Percentiles rank a stretch among this genome's conserved stretches.
Evolutionary conservation across 2,888 invertebrate species (phyloP).

Genomic region (Augochlorella aurata): DNA sequence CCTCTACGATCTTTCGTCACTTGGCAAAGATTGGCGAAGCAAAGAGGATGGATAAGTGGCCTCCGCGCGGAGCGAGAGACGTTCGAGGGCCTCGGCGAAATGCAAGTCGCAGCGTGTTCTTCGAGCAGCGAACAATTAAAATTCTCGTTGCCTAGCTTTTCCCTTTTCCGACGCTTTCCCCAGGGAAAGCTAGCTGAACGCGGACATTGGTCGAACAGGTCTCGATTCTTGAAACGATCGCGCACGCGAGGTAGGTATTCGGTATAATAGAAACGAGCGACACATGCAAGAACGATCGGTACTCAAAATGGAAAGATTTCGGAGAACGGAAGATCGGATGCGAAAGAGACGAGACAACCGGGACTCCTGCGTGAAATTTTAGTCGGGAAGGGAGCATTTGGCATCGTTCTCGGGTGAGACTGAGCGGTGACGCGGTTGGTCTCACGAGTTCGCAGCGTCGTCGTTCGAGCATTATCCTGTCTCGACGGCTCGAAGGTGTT

Average conservation of each 20-base stretch:
- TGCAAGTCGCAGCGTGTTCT: background rate
- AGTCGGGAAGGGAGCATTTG: background rate
- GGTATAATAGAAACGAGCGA: too few species aligned
- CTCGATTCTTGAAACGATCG: too few species aligned
- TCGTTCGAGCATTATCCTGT: slow-evolving; percentile 11
- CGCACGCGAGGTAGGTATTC: too few species aligned
- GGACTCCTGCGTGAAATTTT: background rate
- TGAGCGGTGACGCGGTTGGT: slow-evolving; percentile 10
- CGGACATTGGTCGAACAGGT: too few species aligned
- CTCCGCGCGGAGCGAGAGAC: slow-evolving; percentile 11
- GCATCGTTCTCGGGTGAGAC: background rate
- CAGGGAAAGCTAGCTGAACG: background rate
- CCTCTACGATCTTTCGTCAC: slow-evolving; percentile 15
- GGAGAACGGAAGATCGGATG: too few species aligned
- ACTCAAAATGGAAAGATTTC: too few species aligned
- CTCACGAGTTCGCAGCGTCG: background rate
- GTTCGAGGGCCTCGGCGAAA: background rate
- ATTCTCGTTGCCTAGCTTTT: background rate
- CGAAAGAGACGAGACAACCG: background rate
- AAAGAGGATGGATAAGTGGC: slow-evolving; percentile 10
- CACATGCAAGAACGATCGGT: too few species aligned
- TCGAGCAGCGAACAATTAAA: background rate
- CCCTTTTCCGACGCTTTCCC: background rate
- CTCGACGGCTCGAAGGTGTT: background rate
- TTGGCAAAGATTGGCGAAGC: slow-evolving; percentile 17